These are phyloP conservation scores for Anguilla japonica DNA, from an alignment of 2,113 vertebrate species.

Conservation along the genomic window DNA sequence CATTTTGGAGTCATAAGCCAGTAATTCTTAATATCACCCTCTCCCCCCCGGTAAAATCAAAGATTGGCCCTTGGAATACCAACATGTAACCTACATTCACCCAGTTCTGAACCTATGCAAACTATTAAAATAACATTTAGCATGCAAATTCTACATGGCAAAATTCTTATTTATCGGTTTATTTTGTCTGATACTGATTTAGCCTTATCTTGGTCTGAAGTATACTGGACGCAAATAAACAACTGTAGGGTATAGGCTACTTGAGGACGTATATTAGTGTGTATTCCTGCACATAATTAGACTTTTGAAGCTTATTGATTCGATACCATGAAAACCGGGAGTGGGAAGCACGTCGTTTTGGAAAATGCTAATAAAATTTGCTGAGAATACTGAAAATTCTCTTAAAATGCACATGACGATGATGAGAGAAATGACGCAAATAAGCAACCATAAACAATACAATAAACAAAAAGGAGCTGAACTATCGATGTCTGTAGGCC, in stretches of 20 bases:
- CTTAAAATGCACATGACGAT: neutral
- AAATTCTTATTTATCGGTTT: neutral
- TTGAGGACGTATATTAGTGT: too few species aligned
- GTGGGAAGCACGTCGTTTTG: neutral
- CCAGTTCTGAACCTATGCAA: too few species aligned
- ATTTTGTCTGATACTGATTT: neutral
- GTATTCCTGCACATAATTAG: neutral
- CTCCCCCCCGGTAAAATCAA: neutral
- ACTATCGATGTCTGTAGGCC: neutral
- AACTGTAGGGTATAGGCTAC: too few species aligned
- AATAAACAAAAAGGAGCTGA: neutral
- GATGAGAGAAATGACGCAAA: neutral
- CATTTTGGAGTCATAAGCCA: neutral
- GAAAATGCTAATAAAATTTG: neutral
- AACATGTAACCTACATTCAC: neutral
- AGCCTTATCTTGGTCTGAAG: neutral
- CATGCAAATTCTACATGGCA: too few species aligned
- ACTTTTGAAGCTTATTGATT: neutral
- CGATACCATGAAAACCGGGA: neutral
- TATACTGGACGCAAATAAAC: neutral
- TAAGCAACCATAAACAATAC: neutral
- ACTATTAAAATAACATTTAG: too few species aligned
- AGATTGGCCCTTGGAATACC: neutral
- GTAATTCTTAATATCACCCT: neutral
- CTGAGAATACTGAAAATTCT: neutral